Evolutionary conservation across 2,797 vertebrate species (phyloP).

Genomic region (Sparidentex hasta): DNA sequence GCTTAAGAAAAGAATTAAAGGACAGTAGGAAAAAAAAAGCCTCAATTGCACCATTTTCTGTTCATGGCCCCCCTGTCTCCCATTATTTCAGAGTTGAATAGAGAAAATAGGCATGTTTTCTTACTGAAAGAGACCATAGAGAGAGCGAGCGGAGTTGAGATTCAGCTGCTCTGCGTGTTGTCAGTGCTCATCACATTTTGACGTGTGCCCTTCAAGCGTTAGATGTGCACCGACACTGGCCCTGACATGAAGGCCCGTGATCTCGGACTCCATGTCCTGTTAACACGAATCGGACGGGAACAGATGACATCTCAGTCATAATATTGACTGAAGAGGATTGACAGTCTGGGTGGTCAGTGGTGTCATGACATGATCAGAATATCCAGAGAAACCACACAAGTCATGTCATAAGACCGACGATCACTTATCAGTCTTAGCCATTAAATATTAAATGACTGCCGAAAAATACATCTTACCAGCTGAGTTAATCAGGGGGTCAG

Average conservation of each 20-base stretch:
- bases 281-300: conserved; percentile 2
- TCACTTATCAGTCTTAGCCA: not conserved
- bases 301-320: conserved; percentile 14
- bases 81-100: conserved; percentile 12
- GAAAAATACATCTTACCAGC: not conserved
- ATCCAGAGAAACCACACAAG: not conserved
- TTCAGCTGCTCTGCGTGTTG: conserved; percentile 12
- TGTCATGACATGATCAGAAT: conserved; percentile 21
- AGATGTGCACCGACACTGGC: not conserved
- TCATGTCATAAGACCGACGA: not conserved
- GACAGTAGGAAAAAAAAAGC: not conserved
- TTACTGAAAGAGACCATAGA: conserved; percentile 2
- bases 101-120: not conserved
- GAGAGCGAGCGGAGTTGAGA: not conserved
- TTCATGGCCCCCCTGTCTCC: not conserved
- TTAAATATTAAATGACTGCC: not conserved
- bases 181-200: conserved; percentile 36
- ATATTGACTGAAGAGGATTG: conserved; percentile 14
- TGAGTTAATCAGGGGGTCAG: conserved; percentile 6
- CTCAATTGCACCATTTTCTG: not conserved
- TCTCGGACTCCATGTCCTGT: conserved; percentile 31
- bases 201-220: conserved; percentile 40
- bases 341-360: not conserved
- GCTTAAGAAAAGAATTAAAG: not conserved
- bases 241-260: conserved; percentile 30